phyloP scores from a whole-genome alignment of 2,113 vertebrate genomes.

The rabbit (Oryctolagus cuniculus) region DNA sequence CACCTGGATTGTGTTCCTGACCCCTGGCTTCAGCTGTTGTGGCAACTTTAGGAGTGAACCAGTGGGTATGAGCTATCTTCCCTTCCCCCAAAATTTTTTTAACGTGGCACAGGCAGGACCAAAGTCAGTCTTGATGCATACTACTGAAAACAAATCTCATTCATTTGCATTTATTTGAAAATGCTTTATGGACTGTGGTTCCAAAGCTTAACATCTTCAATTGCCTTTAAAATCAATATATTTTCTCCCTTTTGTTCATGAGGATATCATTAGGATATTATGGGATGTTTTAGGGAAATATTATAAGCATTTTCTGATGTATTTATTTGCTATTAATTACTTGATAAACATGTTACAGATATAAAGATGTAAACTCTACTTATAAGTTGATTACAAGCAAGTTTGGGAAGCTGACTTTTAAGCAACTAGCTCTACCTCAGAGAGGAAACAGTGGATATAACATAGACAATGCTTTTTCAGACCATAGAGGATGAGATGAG shows the following conservation, averaged over 20 bases:
- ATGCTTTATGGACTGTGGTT: background rate
- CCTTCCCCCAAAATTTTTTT: too few relatives aligned
- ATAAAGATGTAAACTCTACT: background rate
- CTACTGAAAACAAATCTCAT: background rate
- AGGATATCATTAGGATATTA: background rate
- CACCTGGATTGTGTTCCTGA: too few relatives aligned
- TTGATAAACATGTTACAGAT: background rate
- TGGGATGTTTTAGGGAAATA: background rate
- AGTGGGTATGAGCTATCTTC: too few relatives aligned
- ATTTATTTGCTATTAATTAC: background rate
- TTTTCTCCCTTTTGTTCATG: background rate
- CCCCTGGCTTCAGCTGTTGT: too few relatives aligned
- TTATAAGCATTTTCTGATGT: background rate
- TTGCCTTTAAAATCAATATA: background rate
- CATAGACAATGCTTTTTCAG: background rate
- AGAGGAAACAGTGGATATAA: background rate
- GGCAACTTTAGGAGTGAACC: too few relatives aligned
- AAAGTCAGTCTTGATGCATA: background rate
- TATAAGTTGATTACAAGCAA: background rate
- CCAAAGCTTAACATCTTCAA: background rate
- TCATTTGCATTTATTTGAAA: constrained; percentile 53
- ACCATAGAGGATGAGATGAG: background rate
- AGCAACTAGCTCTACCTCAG: background rate
- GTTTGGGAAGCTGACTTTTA: background rate
- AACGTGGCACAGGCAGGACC: background rate